Evolutionary conservation across 2,797 vertebrate genomes (phyloP).

Genomic region (Clamator glandarius): DNA sequence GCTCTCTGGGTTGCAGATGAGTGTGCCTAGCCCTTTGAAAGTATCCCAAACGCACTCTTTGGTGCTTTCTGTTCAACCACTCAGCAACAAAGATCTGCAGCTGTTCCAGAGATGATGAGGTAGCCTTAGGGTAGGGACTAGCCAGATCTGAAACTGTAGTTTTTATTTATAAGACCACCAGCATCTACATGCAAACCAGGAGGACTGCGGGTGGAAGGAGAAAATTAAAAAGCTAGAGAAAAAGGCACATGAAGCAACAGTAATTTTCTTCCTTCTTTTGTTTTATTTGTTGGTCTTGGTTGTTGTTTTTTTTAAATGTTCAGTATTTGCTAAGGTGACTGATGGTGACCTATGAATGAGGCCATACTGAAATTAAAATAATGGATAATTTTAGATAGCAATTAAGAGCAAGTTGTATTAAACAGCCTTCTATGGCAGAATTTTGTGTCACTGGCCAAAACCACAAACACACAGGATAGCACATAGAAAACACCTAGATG

Average conservation of each 20-base stretch:
- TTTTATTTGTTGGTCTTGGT: neutral
- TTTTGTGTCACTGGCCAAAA: neutral
- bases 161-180: neutral
- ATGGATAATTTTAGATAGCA: neutral
- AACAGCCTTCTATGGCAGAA: neutral
- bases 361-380: neutral
- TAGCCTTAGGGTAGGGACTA: neutral
- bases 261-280: neutral
- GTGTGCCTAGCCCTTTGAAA: neutral
- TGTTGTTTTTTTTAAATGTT: neutral
- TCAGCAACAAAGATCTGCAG: conserved; percentile 43
- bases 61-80: neutral
- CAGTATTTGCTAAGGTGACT: neutral
- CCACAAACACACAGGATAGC: neutral
- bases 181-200: neutral
- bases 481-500: neutral
- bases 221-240: neutral
- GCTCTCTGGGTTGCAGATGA: neutral
- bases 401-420: neutral
- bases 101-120: conserved; percentile 31
- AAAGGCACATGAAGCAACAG: neutral
- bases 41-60: neutral
- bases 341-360: neutral
- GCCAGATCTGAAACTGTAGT: neutral
- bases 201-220: neutral